Conservation (phyloP, 2,888 invertebrate genomes). For the Pachymerium ferrugineum region DNA sequence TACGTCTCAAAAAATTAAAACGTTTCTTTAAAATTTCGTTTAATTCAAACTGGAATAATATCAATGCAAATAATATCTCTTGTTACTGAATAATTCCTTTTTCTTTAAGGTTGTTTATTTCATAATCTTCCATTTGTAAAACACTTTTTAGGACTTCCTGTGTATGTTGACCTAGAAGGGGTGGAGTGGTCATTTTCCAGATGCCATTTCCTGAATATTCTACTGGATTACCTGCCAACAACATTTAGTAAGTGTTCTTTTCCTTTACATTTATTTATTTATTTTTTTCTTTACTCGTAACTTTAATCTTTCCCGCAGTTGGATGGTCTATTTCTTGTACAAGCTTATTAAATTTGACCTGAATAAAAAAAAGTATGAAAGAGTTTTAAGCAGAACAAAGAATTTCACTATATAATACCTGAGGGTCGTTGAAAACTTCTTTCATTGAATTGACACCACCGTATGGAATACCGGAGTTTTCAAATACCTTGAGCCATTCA, state of each 20-base stretch:
- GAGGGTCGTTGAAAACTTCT: constrained; percentile 29
- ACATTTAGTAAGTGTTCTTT: neutral
- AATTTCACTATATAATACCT: neutral
- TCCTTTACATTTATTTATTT: neutral
- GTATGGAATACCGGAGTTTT: constrained; percentile 25
- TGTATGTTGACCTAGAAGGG: neutral
- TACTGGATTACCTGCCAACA: neutral
- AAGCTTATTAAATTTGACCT: neutral
- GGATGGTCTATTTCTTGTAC: neutral
- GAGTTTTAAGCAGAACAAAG: neutral
- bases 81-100: neutral
- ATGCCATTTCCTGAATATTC: neutral
- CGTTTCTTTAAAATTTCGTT: too few relatives aligned
- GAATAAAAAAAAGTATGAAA: neutral
- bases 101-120: neutral
- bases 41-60: too few relatives aligned
- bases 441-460: constrained; percentile 5
- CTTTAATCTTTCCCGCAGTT: neutral
- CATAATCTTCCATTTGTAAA: neutral
- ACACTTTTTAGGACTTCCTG: neutral
- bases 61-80: too few relatives aligned
- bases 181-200: neutral
- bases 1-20: too few relatives aligned
- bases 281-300: neutral
- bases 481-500: constrained; percentile 14